Evolutionary conservation across 1,140 invertebrate genomes (phyloP).

Genomic region (Drosophila nikananu): DNA sequence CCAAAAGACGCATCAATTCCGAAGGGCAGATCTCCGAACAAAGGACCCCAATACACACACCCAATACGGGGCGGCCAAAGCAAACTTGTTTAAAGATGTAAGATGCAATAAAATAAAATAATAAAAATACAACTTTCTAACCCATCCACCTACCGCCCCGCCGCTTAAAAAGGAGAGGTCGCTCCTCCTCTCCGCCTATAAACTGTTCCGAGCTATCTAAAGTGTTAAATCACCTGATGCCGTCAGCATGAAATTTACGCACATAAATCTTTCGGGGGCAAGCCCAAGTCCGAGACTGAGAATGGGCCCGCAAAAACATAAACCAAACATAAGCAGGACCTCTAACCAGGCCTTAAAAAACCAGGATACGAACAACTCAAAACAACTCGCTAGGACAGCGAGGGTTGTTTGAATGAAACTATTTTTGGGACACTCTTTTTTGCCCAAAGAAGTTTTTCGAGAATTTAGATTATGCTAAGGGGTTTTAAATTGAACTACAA

Average conservation of each 20-base stretch:
- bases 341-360: conserved; percentile 12
- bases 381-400: conserved; percentile 35
- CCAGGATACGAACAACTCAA: conserved; percentile 38
- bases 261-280: conserved; percentile 76
- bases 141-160: conserved; percentile 5
- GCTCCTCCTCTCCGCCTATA: conserved; percentile 51
- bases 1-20: conserved; percentile 83
- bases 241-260: conserved; percentile 85
- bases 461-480: too few species aligned
- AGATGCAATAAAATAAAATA: conserved; percentile 82
- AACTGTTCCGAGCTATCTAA: conserved; percentile 83
- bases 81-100: conserved; percentile 83
- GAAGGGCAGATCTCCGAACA: conserved; percentile 53
- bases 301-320: conserved; percentile 69
- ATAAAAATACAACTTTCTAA: conserved; percentile 78
- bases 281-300: conserved; percentile 60
- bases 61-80: conserved; percentile 40
- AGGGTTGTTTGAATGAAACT: conserved; percentile 25
- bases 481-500: too few species aligned
- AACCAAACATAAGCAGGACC: conserved; percentile 78
- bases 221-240: conserved; percentile 85
- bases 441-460: too few species aligned
- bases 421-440: neutral
- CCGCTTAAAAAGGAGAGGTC: conserved; percentile 10
- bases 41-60: conserved; percentile 43